Evolutionary conservation across 2,113 vertebrate genomes (phyloP).

Genomic region (Genyomyrus donnyi): DNA sequence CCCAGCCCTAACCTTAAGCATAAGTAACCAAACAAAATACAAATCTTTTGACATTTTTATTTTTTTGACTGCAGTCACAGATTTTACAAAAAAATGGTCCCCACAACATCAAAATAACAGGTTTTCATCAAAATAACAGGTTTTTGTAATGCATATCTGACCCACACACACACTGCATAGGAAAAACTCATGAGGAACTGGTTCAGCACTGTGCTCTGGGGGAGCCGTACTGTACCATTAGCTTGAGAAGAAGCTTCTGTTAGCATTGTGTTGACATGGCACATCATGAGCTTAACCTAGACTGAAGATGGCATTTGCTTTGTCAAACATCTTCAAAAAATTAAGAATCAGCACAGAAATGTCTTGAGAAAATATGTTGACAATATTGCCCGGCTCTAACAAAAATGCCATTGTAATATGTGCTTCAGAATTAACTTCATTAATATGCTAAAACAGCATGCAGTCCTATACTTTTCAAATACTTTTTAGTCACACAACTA

Average conservation of each 20-base stretch:
- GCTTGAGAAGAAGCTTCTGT: background rate
- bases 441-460: background rate
- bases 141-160: background rate
- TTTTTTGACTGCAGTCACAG: too few relatives aligned
- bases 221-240: background rate
- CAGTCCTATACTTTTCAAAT: background rate
- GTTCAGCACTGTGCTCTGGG: background rate
- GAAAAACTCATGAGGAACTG: background rate
- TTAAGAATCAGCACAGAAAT: background rate
- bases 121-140: too few relatives aligned
- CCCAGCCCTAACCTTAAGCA: too few relatives aligned
- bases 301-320: background rate
- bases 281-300: background rate
- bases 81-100: too few relatives aligned
- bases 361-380: background rate
- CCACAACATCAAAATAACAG: too few relatives aligned
- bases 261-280: background rate
- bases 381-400: background rate
- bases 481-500: background rate
- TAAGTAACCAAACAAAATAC: too few relatives aligned
- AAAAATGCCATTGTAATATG: background rate
- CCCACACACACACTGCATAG: background rate
- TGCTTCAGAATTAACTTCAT: background rate
- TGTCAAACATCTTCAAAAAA: background rate
- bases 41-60: too few relatives aligned